These are phyloP conservation scores for Tonatia bakeri DNA, from an alignment of 2,113 vertebrate species.

Conservation along the genomic window DNA sequence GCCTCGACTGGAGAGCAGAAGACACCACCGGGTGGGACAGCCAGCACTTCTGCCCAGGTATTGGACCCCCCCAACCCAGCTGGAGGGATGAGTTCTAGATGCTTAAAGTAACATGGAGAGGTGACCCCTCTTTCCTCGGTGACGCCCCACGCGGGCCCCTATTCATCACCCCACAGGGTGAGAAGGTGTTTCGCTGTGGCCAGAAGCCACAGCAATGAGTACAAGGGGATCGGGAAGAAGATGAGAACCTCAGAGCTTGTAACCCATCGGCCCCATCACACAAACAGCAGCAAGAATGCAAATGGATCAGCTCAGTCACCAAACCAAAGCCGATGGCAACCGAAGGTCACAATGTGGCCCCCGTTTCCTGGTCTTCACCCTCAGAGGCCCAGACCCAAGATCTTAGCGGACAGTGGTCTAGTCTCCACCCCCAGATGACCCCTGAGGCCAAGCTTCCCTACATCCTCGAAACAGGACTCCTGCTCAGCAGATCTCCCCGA, in stretches of 20 bases:
- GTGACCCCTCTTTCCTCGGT: not conserved
- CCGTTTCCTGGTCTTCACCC: not conserved
- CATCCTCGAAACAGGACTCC: not conserved
- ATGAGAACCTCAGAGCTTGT: not conserved
- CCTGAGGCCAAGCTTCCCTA: not conserved
- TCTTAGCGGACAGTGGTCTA: not conserved
- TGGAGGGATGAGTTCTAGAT: not conserved
- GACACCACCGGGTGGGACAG: not conserved
- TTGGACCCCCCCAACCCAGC: not conserved
- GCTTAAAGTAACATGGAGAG: not conserved
- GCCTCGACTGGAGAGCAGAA: not conserved
- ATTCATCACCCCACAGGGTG: not conserved
- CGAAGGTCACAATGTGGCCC: rapidly evolving
- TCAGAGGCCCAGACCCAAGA: not conserved
- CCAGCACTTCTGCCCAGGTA: not conserved
- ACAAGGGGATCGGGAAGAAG: not conserved
- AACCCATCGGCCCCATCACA: not conserved
- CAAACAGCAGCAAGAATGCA: not conserved
- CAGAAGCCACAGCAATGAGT: not conserved
- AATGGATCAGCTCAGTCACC: not conserved
- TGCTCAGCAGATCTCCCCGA: not conserved
- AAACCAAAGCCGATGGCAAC: not conserved
- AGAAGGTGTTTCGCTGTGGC: not conserved
- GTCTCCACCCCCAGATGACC: too few relatives aligned
- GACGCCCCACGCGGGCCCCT: not conserved